These are phyloP conservation scores for Anthophora plumipes DNA, from an alignment of 2,888 invertebrate genomes.

Conservation along the genomic window DNA sequence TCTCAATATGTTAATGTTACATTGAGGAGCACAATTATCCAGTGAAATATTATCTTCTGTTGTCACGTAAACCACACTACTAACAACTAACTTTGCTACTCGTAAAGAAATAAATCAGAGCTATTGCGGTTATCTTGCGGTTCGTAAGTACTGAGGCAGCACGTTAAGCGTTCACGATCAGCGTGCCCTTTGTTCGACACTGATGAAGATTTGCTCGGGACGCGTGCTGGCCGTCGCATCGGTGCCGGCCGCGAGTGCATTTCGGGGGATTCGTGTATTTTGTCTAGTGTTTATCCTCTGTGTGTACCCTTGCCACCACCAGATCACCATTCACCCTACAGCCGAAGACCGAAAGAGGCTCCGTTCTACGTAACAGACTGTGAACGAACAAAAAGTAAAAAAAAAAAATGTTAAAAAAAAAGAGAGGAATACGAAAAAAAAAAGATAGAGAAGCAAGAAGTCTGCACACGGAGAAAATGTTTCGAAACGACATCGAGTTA, in stretches of 20 bases:
- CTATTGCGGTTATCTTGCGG: background rate
- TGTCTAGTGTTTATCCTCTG: conserved; percentile 96
- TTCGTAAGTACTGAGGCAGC: background rate
- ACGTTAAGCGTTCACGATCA: conserved; percentile 10
- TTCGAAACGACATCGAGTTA: conserved; percentile 72
- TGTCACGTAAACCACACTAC: background rate
- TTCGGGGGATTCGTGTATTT: conserved; percentile 90
- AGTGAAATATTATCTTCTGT: background rate
- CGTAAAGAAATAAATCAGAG: background rate
- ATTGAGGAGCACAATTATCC: background rate
- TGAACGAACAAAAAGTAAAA: conserved; percentile 20
- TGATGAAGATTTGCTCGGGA: conserved; percentile 70
- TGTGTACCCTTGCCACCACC: conserved; percentile 87
- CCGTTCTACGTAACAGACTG: conserved; percentile 73
- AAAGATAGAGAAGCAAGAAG: conserved; percentile 17
- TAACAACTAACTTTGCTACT: background rate
- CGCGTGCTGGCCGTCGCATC: conserved; percentile 53
- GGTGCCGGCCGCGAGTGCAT: conserved; percentile 74
- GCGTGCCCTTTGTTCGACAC: conserved; percentile 68
- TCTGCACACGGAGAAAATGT: conserved; percentile 64
- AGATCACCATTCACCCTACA: conserved; percentile 79
- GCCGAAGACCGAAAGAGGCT: conserved; percentile 77
- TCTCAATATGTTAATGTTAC: background rate
- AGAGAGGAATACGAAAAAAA: conserved; percentile 5
- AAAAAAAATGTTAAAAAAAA: conserved; percentile 19